These are phyloP conservation scores for Neoitamus cyanurus DNA, from an alignment of 2,888 invertebrate genomes.

Conservation along the genomic window DNA sequence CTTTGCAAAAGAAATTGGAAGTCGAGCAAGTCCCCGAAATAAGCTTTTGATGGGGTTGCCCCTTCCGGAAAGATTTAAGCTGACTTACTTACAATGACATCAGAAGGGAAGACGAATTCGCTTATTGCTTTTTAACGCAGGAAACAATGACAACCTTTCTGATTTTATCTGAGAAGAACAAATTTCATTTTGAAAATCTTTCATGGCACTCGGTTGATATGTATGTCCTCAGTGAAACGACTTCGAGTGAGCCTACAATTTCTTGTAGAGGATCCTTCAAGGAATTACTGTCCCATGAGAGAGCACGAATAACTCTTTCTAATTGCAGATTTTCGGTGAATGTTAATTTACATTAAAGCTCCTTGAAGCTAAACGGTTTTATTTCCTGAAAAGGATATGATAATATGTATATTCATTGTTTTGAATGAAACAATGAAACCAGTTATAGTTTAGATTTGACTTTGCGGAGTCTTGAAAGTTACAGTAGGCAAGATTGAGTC, in stretches of 20 bases:
- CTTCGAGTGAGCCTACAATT: background rate
- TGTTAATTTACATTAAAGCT: background rate
- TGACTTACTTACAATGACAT: constrained; percentile 21
- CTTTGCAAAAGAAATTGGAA: background rate
- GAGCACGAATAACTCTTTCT: background rate
- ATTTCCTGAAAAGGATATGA: no score
- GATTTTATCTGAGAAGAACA: background rate
- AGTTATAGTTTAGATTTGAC: no score
- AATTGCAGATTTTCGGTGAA: background rate
- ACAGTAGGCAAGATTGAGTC: no score
- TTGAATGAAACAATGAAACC: no score
- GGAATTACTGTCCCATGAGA: background rate
- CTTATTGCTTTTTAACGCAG: background rate
- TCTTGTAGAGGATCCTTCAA: background rate
- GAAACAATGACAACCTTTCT: background rate
- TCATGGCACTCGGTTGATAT: background rate
- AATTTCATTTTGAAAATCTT: background rate
- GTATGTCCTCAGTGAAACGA: background rate
- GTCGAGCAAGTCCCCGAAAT: background rate
- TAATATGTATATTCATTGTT: no score
- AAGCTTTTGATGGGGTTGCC: constrained; percentile 24
- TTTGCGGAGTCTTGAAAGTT: no score
- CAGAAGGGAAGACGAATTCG: background rate
- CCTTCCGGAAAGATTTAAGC: constrained; percentile 7
- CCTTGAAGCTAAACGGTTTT: no score